phyloP scores from a whole-genome alignment of 2,113 vertebrate genomes.

The Heterocephalus glaber region DNA sequence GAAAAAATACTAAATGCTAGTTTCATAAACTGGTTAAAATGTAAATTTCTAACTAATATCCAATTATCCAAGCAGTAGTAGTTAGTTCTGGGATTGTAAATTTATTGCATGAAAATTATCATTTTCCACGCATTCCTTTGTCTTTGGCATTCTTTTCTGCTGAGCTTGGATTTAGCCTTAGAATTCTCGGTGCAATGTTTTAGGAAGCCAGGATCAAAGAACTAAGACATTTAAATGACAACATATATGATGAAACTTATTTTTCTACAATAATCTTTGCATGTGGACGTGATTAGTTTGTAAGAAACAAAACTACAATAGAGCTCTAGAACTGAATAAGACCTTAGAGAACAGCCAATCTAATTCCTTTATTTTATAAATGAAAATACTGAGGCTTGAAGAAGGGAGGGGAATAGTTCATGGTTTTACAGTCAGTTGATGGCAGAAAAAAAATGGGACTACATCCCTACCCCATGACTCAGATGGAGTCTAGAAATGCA shows the following conservation, averaged over 20 bases:
- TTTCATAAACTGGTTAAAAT: conserved; percentile 35
- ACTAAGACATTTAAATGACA: conserved; percentile 1
- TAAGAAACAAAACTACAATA: conserved; percentile 53
- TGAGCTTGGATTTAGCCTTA: conserved; percentile 11
- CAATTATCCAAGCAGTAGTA: conserved; percentile 5
- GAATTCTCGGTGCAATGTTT: conserved; percentile 24
- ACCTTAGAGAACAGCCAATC: not conserved
- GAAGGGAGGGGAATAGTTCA: not conserved
- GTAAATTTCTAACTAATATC: not conserved
- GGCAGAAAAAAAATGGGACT: conserved; percentile 29
- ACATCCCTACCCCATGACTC: not conserved
- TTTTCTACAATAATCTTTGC: conserved; percentile 34
- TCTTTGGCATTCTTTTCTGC: not conserved
- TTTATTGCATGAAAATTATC: not conserved
- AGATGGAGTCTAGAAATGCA: not conserved
- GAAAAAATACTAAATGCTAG: not conserved
- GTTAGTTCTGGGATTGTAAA: not conserved
- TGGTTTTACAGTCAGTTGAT: conserved; percentile 3
- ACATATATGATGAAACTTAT: conserved; percentile 19
- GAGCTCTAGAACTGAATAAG: not conserved
- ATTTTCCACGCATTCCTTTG: conserved; percentile 1
- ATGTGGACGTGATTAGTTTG: not conserved
- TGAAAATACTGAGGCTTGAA: conserved; percentile 7
- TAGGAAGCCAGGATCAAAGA: conserved; percentile 1
- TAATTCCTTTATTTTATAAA: conserved; percentile 24